These are phyloP conservation scores for Eremophila alpestris DNA, from an alignment of 2,797 vertebrate genomes.

Conservation along the genomic window DNA sequence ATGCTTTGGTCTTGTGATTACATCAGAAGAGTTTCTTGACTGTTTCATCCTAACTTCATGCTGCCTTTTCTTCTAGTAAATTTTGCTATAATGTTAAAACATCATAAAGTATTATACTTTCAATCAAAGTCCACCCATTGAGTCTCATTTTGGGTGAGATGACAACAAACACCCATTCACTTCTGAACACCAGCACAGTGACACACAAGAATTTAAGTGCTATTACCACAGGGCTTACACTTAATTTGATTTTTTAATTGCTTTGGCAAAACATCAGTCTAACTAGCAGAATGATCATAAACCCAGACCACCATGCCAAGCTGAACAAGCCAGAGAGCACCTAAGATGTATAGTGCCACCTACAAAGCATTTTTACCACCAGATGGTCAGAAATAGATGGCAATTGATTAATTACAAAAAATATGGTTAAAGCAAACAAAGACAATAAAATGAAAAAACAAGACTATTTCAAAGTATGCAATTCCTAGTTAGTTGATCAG, in stretches of 20 bases:
- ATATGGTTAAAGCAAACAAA: neutral
- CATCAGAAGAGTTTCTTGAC: neutral
- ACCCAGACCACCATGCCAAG: neutral
- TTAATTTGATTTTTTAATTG: neutral
- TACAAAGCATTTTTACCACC: neutral
- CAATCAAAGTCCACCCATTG: neutral
- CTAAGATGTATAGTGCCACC: neutral
- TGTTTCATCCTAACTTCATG: neutral
- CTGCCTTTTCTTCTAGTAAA: neutral
- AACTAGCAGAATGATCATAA: neutral
- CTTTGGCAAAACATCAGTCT: neutral
- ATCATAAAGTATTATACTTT: neutral
- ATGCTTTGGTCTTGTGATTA: neutral
- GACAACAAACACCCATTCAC: neutral
- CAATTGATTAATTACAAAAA: neutral
- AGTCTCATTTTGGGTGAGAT: neutral
- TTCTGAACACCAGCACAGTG: neutral
- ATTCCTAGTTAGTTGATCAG: neutral
- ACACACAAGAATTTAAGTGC: neutral
- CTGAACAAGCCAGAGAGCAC: neutral
- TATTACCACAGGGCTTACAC: neutral
- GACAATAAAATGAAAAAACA: neutral
- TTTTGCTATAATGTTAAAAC: neutral
- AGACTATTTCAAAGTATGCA: neutral
- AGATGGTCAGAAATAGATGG: neutral